Conservation (phyloP, 2,888 invertebrate genomes). For the Platycheirus albimanus region DNA sequence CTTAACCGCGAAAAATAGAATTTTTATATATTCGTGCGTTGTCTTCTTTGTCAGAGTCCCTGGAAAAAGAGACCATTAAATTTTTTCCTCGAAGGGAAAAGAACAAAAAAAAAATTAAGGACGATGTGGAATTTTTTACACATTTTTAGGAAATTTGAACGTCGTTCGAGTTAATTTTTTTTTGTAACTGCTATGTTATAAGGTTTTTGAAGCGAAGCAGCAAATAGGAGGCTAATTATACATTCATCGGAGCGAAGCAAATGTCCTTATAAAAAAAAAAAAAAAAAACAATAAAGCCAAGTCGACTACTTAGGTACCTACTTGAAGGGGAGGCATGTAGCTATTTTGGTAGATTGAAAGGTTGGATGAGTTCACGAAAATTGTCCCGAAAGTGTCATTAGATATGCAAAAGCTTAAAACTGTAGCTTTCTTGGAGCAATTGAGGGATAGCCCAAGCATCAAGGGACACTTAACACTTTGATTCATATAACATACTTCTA, state of each 20-base stretch:
- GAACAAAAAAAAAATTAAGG: not conserved
- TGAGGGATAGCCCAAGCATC: no score
- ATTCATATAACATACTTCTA: no score
- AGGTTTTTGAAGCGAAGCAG: conserved; percentile 14
- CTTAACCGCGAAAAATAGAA: conserved; percentile 19
- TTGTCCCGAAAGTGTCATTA: not conserved
- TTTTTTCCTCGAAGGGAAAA: conserved; percentile 21
- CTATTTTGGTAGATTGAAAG: not conserved
- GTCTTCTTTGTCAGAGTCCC: not conserved
- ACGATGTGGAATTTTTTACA: conserved; percentile 50
- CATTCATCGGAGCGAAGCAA: conserved; percentile 40
- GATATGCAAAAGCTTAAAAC: not conserved
- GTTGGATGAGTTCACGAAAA: not conserved
- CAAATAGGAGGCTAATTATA: conserved; percentile 49
- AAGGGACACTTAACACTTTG: no score
- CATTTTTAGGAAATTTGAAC: conserved; percentile 29
- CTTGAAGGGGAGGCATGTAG: not conserved
- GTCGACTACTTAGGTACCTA: not conserved
- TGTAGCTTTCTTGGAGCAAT: no score
- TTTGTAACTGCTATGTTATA: not conserved
- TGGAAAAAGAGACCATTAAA: conserved; percentile 36
- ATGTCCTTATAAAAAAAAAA: conserved; percentile 21
- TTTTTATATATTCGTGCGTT: conserved; percentile 5
- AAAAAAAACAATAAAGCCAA: not conserved
- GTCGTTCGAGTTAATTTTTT: conserved; percentile 7